These are phyloP conservation scores for Pontoporia blainvillei DNA, from an alignment of 2,113 vertebrate species.

Conservation along the genomic window DNA sequence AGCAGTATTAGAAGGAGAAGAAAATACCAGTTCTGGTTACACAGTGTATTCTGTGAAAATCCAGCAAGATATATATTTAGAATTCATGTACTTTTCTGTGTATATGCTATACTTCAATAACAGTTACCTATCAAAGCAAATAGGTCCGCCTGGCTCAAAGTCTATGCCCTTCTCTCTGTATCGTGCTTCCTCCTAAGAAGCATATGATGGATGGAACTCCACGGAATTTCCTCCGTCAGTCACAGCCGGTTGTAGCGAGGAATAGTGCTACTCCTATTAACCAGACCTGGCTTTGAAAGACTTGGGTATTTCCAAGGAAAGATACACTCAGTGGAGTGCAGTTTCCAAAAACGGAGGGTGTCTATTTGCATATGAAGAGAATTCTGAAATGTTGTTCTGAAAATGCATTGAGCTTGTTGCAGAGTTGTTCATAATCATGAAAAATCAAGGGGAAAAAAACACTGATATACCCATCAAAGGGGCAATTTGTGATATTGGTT, in stretches of 20 bases:
- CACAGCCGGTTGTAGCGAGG: background rate
- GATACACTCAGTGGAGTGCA: no score
- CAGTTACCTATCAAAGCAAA: background rate
- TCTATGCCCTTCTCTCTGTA: background rate
- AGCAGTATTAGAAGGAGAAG: constrained; percentile 7
- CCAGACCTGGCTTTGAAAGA: background rate
- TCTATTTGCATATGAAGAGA: background rate
- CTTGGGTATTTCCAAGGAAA: background rate
- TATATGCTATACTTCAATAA: background rate
- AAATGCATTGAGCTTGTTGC: background rate
- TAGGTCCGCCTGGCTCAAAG: background rate
- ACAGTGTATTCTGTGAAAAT: background rate
- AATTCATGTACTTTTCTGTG: background rate
- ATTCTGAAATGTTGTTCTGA: background rate
- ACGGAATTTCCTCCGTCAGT: background rate
- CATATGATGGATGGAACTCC: background rate
- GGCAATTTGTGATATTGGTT: background rate
- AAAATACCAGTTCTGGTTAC: background rate
- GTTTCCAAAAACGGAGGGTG: background rate
- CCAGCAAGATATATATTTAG: background rate
- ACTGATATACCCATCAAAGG: background rate
- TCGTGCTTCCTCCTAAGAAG: background rate
- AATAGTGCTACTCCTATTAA: background rate
- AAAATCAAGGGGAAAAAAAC: background rate
- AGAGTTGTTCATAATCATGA: background rate